Evolutionary conservation across 2,888 invertebrate species (phyloP).

Genomic region (Apamea anceps): DNA sequence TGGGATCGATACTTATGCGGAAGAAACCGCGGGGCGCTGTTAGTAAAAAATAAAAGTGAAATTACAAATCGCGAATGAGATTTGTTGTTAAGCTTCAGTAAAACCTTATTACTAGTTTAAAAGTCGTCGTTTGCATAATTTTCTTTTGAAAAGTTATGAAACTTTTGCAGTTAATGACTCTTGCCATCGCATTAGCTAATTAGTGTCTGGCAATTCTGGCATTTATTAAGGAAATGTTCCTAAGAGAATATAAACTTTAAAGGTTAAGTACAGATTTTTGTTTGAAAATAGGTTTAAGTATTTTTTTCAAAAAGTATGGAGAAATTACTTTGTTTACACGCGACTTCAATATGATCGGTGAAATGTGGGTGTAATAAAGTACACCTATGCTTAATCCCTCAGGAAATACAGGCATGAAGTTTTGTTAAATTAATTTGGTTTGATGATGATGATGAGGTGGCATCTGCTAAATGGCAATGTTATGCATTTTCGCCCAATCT

Average conservation of each 20-base stretch:
- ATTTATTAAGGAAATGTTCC: constrained; percentile 22
- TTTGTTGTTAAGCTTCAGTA: neutral
- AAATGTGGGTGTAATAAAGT: neutral
- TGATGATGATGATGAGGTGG: neutral
- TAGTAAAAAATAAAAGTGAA: neutral
- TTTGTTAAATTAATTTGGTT: too few species aligned
- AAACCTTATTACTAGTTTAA: neutral
- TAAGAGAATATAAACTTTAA: neutral
- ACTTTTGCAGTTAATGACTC: constrained; percentile 22
- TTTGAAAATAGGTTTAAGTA: neutral
- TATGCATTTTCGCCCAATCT: neutral
- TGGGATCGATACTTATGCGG: too few species aligned
- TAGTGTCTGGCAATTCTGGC: constrained; percentile 24
- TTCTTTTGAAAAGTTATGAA: constrained; percentile 18
- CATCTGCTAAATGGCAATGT: neutral
- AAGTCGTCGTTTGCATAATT: constrained; percentile 10
- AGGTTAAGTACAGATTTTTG: neutral
- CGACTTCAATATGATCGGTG: neutral
- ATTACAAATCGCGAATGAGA: neutral
- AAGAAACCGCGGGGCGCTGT: too few species aligned
- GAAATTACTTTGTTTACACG: neutral
- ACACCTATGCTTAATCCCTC: too few species aligned
- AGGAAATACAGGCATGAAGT: too few species aligned
- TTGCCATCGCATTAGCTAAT: constrained; percentile 31
- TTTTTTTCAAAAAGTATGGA: neutral